Base-by-base conservation (phyloP, 2,797 vertebrate species). In the Ficedula albicollis region DNA sequence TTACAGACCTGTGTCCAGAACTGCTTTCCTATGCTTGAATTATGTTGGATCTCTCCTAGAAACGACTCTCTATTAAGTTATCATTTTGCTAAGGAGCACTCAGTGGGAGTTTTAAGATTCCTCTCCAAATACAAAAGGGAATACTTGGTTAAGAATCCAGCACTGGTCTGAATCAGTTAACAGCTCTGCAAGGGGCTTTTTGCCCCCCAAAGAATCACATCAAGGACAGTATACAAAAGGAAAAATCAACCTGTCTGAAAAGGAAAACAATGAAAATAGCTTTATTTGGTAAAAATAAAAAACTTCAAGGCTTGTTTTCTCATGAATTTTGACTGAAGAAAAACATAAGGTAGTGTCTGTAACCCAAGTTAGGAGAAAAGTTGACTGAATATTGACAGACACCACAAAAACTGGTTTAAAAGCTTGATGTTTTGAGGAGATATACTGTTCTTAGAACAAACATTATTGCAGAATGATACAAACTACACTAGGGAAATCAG, bases 401-500 rank as follows among this genome's bases (percentile, higher is more conserved):
- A 92, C 59, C 94, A 95, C 66, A 97, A 95, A 96, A 95, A 91
- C 43, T 81, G 72, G 48, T 39, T 81, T 91, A 89, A 91, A 96
- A 88, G 15, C 70, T 55, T 91, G 78, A 87, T 84, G 78, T 94
- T 92, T 95, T 79, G 60, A 96, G 84, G 49, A 73, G 64, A 38
- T 76, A 66, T 41, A 83, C 38, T 89, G 80, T 73, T 96, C 93
- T 92, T 91, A 95, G 95, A 96, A 82, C 90, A 96, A 97, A 95
- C 60, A 88, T 96, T 95, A 89, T 74, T 92, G 79, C 51, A 73
- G 94, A 90, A 83, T 87, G 72, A 87, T 95, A 94, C 84, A 93
- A 97, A 92, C 86, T 69, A 80, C 90, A 93, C 93, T 56, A 89
- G 88, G 90, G 90, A 95, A 95, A 96, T 96, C 93, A 92, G 75